Conservation (phyloP, 2,113 vertebrate genomes). For the Cavia aperea region DNA sequence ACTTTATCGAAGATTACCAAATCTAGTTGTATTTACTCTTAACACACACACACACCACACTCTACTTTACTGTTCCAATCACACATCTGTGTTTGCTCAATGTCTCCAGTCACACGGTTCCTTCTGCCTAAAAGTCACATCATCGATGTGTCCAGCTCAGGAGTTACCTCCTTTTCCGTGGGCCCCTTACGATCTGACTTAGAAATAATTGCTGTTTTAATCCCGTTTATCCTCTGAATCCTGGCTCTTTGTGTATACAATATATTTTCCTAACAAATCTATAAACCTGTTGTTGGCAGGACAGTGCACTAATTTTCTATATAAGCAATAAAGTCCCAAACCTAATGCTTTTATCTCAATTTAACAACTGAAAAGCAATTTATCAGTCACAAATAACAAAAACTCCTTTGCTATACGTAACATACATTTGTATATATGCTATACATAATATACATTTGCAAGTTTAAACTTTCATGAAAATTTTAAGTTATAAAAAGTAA, state of each 20-base stretch:
- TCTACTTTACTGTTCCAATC: neutral
- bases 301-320: neutral
- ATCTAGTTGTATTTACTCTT: neutral
- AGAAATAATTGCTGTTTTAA: neutral
- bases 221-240: neutral
- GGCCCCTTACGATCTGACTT: neutral
- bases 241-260: neutral
- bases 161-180: neutral
- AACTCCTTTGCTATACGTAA: neutral
- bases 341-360: neutral
- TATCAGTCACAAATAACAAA: neutral
- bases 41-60: neutral
- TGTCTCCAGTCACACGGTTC: neutral
- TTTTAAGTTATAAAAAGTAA: neutral
- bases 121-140: neutral
- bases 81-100: neutral
- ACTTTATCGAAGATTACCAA: slow-evolving; percentile 12
- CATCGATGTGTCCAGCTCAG: neutral
- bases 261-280: neutral
- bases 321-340: neutral
- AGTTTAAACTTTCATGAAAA: neutral
- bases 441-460: neutral
- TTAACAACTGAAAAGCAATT: neutral
- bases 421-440: too few species aligned
- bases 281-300: neutral